phyloP scores from a whole-genome alignment of 2,113 vertebrate species.

The Glaucidium brasilianum region DNA sequence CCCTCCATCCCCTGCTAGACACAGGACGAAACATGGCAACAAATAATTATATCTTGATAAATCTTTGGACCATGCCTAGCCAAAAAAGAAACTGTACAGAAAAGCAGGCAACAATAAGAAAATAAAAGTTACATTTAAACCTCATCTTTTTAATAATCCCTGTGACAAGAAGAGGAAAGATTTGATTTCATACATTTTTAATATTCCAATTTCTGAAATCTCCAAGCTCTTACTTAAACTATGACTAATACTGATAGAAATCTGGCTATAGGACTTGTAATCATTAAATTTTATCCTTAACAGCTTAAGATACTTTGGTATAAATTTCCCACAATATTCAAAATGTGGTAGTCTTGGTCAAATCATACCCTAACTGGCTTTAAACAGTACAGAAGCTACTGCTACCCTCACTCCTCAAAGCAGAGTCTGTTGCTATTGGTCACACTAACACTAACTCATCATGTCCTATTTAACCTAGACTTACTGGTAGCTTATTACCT shows the following conservation, averaged over 20 bases:
- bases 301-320: not conserved
- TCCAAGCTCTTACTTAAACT: not conserved
- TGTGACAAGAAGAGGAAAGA: not conserved
- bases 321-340: conserved; percentile 30
- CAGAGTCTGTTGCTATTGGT: not conserved
- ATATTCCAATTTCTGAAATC: not conserved
- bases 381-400: not conserved
- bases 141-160: not conserved
- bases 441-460: not conserved
- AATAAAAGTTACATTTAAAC: not conserved
- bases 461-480: not conserved
- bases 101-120: not conserved
- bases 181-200: not conserved
- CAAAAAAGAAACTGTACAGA: not conserved
- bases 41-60: not conserved
- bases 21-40: no score
- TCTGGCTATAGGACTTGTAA: not conserved
- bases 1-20: no score
- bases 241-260: not conserved
- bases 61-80: not conserved
- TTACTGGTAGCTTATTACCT: not conserved
- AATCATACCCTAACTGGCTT: not conserved
- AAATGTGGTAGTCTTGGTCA: not conserved
- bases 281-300: not conserved
- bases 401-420: not conserved